Base-by-base conservation (phyloP, 2,113 vertebrate genomes). In the Varanus komodoensis region DNA sequence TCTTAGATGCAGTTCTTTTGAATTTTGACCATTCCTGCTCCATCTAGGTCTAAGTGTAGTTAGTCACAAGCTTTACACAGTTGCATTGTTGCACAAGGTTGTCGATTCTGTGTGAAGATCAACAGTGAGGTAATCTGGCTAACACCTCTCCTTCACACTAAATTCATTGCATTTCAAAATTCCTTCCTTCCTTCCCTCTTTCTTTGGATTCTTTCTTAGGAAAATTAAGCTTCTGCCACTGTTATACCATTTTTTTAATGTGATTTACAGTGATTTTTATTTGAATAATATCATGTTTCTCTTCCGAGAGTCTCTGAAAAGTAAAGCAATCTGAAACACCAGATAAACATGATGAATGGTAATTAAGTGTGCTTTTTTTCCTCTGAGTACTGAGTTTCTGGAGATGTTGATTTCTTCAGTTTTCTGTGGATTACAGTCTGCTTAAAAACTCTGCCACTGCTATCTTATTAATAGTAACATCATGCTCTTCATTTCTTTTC, bases 401-500 rank as follows among this genome's bases (percentile, higher is more conserved):
- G 14, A 6, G 15, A 34, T 4, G 23, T 25, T 79, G 48, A 17
- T 86, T 80, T 52, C 48, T 48, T 86, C n/a, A 81, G 75, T 15
- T 86, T 81, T 86, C 67, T 73, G 77, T 73, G 54, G 57, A n/a
- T 82, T 73, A 48, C 3, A 23, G 50, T 73, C 25, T 73, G 19
- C 6, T 19, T 79, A 44, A 80, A 69, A 67, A 29, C 34, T 85
- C 8, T 64, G 48, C 50, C 69, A 32, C 48, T 57, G 75, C 75
- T 80, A 48, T 69, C 83, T 80, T 83, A 89, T 89, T 83, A 83
- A 69, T 83, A 83, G 52, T 52, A 64, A 19, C n/a, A 79, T 79
- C 57, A 85, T 90, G 82, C n/a, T 84, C 83, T 71, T 90, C 64
- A 85, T 32, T 79, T 80, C 74, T 78, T 86, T 32, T 80, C 79